Evolutionary conservation across 2,888 invertebrate species (phyloP), one percentile per base, ranked within the genome.

Genomic region (Aelia acuminata): DNA sequence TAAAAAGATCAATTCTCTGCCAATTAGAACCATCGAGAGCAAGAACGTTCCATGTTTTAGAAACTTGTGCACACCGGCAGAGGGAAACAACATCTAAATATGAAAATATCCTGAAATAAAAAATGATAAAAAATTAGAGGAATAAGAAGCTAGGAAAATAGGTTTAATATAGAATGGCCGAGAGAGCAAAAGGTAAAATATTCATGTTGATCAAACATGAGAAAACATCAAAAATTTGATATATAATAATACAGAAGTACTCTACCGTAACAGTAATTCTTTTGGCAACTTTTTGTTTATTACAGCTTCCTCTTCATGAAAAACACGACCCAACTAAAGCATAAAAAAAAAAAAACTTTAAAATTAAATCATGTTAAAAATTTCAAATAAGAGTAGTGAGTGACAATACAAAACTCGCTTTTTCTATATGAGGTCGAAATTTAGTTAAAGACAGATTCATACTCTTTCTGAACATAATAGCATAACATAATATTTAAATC

Each of bases 11-110:
- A 92, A 99, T 99, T 92, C 97, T 95, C 93, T 99, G 99, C 99
- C 99, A 99, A 93, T 99, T 99, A 91, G 98, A 99, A 88, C 99
- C 99, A 93, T 99, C 99, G 91, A 99, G 94, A 26, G 99, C 99
- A 91, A 99, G 93, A 88, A 98, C 95, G 93, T 99, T 99, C 99
- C 99, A 99, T 92, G 96, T 94, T 93, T 97, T 96, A 90, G 95
- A 96, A 70, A 96, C 95, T 92, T 95, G 95, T 7, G 96, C 96
- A 91, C 97, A 95, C 75, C 95, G 94, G 92, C 96, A 96, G 22
- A 98, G 92, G 0, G 97, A 96, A 90, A 94, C 94, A 89, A 97
- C 94, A 92, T 98, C 97, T 91, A 98, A 93, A 92, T 96, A 96
- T 47, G 91, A 91, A 90, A 91, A 91, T 89, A 91, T 91, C 89